phyloP scores from a whole-genome alignment of 2,797 vertebrate genomes.

The Hippocampus kuda region DNA sequence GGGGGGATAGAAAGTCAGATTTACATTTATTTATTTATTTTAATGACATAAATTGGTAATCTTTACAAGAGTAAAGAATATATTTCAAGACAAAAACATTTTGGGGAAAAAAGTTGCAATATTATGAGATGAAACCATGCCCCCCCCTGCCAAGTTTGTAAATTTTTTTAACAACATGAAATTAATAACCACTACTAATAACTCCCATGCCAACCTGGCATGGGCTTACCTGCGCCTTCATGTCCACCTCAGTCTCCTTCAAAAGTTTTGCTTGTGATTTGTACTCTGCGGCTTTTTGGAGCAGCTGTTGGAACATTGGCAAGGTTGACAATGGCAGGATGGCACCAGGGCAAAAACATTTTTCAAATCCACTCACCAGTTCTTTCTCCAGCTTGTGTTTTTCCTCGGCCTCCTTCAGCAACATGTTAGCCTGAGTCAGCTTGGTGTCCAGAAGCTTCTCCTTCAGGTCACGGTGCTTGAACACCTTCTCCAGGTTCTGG shows the following conservation, averaged over 20 bases:
- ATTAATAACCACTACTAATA: no score
- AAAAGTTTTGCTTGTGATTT: constrained; percentile 82
- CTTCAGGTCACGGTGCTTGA: constrained; percentile 95
- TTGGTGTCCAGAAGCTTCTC: constrained; percentile 96
- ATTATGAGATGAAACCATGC: no score
- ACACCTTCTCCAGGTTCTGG: constrained; percentile 95
- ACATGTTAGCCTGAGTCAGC: constrained; percentile 81
- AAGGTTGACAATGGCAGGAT: background rate
- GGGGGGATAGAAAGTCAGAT: no score
- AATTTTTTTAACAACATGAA: no score
- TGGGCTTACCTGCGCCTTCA: constrained; percentile 79
- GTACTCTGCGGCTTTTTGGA: constrained; percentile 81
- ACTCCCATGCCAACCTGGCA: no score
- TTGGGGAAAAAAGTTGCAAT: no score
- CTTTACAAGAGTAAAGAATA: no score
- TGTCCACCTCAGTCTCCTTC: constrained; percentile 81
- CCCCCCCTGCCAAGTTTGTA: no score
- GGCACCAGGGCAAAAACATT: background rate
- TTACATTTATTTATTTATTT: no score
- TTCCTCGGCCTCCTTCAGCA: constrained; percentile 82
- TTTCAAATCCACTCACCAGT: constrained; percentile 61
- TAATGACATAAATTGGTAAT: no score
- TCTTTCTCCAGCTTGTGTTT: constrained; percentile 85
- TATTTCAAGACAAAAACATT: no score
- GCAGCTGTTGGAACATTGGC: constrained; percentile 63